Conservation (phyloP, 30 jellyfish, hydroid and myxozoan genomes). For the Aurelia coerulea region DNA sequence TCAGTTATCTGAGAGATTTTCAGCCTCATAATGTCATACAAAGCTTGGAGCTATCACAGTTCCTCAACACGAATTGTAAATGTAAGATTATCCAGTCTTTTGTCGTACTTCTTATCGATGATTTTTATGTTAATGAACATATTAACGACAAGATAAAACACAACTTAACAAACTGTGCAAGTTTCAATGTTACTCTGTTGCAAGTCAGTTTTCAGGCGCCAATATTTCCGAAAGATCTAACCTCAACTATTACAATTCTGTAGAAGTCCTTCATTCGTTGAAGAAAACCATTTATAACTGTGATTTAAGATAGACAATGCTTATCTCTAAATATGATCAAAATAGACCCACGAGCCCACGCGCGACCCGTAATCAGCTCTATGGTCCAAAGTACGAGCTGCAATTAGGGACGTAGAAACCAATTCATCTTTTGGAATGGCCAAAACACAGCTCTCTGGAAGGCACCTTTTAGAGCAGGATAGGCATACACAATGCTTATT, state of each 20-base stretch:
- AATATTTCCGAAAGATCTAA: not conserved
- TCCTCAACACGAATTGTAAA: not conserved
- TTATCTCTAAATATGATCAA: too few relatives aligned
- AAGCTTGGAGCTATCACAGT: conserved; percentile 13
- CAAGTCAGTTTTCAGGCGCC: conserved; percentile 27
- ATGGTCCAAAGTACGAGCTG: too few relatives aligned
- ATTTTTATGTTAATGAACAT: not conserved
- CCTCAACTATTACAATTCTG: not conserved
- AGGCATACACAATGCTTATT: too few relatives aligned
- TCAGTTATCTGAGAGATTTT: not conserved
- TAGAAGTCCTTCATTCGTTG: too few relatives aligned
- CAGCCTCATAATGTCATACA: not conserved
- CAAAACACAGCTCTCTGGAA: too few relatives aligned
- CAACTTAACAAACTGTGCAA: conserved; percentile 9
- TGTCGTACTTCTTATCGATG: not conserved
- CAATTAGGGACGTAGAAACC: too few relatives aligned
- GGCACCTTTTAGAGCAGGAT: too few relatives aligned
- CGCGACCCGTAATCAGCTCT: too few relatives aligned
- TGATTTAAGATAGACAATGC: too few relatives aligned
- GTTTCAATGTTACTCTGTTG: conserved; percentile 12
- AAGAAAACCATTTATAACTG: too few relatives aligned
- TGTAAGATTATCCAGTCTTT: not conserved
- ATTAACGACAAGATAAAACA: conserved; percentile 1
- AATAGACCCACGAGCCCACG: too few relatives aligned
- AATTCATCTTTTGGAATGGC: too few relatives aligned